Evolutionary conservation across 2,888 invertebrate species (phyloP), one percentile per base, ranked within the genome.

Genomic region (Hirtodrosophila histrioides): DNA sequence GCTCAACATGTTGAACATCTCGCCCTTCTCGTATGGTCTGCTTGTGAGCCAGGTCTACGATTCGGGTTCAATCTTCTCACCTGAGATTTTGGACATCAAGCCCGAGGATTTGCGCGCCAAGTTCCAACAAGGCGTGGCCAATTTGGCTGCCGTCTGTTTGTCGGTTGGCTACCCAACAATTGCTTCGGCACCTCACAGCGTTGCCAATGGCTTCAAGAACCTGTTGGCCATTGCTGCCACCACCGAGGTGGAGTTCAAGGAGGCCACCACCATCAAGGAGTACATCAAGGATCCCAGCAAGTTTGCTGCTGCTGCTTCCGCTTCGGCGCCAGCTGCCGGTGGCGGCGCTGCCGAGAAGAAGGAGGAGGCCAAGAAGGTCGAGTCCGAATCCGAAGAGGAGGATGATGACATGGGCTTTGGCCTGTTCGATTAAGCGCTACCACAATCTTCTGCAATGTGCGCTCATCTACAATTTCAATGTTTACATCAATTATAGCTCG

Each of bases 1-100:
- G 63, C 94, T 99, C 83, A 99, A 99, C 94, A 99, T 99, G 99
- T 95, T 99, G 94, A 98, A 98, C 94, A 99, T 99, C 92, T 99
- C 98, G 91, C 99, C 99, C 50, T 99, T 99, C 94, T 98, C 98
- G 53, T 99, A 99, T 90, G 99, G 99, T 93, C 94, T 99, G 88
- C 93, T 96, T 41, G 97, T 99, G 72, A 96, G 97, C 92, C 96
- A 96, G 94, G 99, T 99, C 2, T 99, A 99, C 88, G 99, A 99
- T 92, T 98, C 98, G 72, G 99, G 99, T 62, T 98, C 99, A 81
- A 96, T 99, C 90, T 99, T 99, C 92, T 96, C 97, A 12, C 99
- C 99, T 0, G 96, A 96, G 78, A 98, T 99, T 89, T 93, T 99
- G 89, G 99, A 99, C 93, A 99, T 99, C 92, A 99, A 98, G 90